Evolutionary conservation across 2,797 vertebrate genomes (phyloP).

Genomic region (Saxicola maurus): DNA sequence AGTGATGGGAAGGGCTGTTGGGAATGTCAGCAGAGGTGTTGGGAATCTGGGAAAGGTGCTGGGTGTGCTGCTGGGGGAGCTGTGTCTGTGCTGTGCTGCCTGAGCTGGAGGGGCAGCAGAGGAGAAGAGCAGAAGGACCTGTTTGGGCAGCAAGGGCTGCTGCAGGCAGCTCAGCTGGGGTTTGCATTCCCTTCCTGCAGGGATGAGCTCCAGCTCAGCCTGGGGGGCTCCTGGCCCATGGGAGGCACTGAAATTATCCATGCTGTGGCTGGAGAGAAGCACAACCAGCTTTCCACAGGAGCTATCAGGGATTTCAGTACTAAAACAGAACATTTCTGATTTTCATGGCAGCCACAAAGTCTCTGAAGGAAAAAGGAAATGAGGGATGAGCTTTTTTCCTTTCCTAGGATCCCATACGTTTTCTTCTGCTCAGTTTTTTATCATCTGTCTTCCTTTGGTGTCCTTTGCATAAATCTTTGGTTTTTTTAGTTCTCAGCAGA

Average conservation of each 20-base stretch:
- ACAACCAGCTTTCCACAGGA: not conserved
- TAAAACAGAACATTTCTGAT: not conserved
- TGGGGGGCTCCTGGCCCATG: not conserved
- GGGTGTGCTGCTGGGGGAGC: not conserved
- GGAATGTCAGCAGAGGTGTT: not conserved
- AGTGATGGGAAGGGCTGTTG: accelerated
- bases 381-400: not conserved
- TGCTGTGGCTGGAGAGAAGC: not conserved
- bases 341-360: not conserved
- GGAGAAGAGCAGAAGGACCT: not conserved
- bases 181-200: not conserved
- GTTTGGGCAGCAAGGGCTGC: not conserved
- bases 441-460: not conserved
- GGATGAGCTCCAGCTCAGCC: not conserved
- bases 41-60: not conserved
- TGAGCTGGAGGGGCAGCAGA: not conserved
- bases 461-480: not conserved
- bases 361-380: not conserved
- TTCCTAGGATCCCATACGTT: not conserved
- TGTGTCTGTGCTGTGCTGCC: not conserved
- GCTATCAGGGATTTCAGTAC: not conserved
- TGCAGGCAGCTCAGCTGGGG: not conserved
- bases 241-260: not conserved
- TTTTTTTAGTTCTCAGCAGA: not conserved
- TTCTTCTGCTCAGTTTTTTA: not conserved